Evolutionary conservation across 92 coral and sea anemone species (phyloP).

Genomic region (Zoanthus sansibaricus): DNA sequence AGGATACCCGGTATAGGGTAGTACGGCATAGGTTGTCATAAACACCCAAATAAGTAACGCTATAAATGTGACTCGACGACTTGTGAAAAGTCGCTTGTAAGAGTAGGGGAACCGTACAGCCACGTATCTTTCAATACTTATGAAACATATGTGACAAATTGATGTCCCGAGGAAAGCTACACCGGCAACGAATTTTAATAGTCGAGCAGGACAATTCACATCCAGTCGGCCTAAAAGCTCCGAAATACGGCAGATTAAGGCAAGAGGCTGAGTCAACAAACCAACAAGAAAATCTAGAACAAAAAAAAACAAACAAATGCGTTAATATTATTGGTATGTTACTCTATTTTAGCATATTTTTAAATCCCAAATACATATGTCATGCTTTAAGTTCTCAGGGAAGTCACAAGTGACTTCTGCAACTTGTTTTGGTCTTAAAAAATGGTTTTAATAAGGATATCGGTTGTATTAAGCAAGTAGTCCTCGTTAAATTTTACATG

Average conservation of each 20-base stretch:
- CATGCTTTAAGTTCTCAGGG: too few relatives aligned
- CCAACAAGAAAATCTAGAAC: conserved; percentile 11
- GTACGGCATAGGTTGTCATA: neutral
- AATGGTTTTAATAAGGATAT: too few relatives aligned
- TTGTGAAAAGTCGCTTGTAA: neutral
- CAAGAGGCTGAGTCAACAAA: neutral
- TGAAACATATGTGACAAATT: neutral
- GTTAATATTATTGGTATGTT: too few relatives aligned
- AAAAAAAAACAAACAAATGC: neutral
- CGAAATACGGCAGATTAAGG: too few relatives aligned
- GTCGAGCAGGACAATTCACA: neutral
- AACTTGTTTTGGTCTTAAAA: too few relatives aligned
- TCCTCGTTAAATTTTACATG: too few relatives aligned
- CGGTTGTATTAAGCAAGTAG: too few relatives aligned
- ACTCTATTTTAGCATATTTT: too few relatives aligned
- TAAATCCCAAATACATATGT: too few relatives aligned
- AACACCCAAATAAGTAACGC: conserved; percentile 1
- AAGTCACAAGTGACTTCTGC: too few relatives aligned
- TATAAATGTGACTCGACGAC: neutral
- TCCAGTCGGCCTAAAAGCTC: neutral
- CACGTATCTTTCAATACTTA: conserved; percentile 18
- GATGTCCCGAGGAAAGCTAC: neutral
- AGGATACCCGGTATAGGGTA: neutral
- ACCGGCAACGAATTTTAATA: neutral
- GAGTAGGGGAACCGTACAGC: conserved; percentile 3